Evolutionary conservation across 2,797 vertebrate species (phyloP).

Genomic region (Helostoma temminkii): DNA sequence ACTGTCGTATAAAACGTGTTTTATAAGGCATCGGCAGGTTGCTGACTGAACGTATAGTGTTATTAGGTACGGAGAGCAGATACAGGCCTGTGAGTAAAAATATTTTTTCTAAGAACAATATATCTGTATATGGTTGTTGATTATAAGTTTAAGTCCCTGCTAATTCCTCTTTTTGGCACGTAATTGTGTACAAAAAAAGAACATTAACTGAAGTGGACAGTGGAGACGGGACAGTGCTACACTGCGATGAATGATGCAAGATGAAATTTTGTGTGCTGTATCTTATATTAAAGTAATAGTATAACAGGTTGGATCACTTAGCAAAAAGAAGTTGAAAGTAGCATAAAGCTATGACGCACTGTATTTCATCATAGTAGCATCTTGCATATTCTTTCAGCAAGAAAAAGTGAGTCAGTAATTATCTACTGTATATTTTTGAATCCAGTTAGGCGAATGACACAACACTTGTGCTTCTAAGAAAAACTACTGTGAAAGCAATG

Average conservation of each 20-base stretch:
- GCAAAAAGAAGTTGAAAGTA: neutral
- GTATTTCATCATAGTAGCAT: too few species aligned
- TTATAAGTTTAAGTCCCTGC: neutral
- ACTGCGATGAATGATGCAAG: neutral
- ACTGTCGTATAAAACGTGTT: constrained; percentile 8
- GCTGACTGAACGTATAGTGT: neutral
- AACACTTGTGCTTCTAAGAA: too few species aligned
- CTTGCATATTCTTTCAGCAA: too few species aligned
- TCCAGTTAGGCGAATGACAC: too few species aligned
- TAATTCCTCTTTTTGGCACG: neutral
- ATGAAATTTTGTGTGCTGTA: neutral
- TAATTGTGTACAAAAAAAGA: neutral
- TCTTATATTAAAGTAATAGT: constrained; percentile 1
- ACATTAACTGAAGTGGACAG: neutral
- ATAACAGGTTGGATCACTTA: constrained; percentile 9
- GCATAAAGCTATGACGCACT: too few species aligned
- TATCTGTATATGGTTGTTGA: neutral
- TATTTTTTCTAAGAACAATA: neutral
- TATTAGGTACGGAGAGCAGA: neutral
- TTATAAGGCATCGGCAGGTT: neutral
- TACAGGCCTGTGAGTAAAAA: neutral
- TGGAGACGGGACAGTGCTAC: neutral
- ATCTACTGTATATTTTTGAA: too few species aligned
- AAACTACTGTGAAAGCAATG: too few species aligned
- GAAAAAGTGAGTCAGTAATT: too few species aligned